Evolutionary conservation across 1,140 invertebrate genomes (phyloP).

Genomic region (Atta colombica): DNA sequence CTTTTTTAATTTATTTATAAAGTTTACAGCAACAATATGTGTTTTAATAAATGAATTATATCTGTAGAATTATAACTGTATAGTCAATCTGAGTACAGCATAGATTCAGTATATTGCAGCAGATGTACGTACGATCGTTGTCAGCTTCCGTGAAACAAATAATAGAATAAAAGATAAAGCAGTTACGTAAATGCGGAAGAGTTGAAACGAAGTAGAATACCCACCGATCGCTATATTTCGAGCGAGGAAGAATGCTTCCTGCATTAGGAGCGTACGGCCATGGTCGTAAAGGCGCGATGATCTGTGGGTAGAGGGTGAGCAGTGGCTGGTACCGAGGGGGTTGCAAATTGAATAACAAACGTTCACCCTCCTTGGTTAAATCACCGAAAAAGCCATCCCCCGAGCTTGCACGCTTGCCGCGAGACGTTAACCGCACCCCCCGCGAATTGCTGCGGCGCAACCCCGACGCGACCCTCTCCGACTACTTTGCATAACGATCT

Average conservation of each 20-base stretch:
- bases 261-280: conserved; percentile 56
- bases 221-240: conserved; percentile 39
- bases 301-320: conserved; percentile 67
- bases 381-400: conserved; percentile 83
- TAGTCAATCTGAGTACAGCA: background rate
- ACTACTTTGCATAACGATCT: conserved; percentile 86
- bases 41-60: background rate
- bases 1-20: background rate
- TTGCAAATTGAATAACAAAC: conserved; percentile 86
- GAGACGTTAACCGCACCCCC: conserved; percentile 84
- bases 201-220: conserved; percentile 30
- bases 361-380: conserved; percentile 83
- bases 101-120: background rate
- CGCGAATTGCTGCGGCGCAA: conserved; percentile 66
- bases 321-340: conserved; percentile 75
- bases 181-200: conserved; percentile 54
- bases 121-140: background rate
- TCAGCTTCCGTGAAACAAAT: conserved; percentile 15
- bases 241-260: conserved; percentile 43
- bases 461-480: conserved; percentile 57
- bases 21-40: background rate
- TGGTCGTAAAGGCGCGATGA: conserved; percentile 72
- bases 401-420: conserved; percentile 70
- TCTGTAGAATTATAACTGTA: background rate
- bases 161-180: conserved; percentile 40